Conservation (phyloP, 2,797 vertebrate species). For the Crocidura indochinensis region DNA sequence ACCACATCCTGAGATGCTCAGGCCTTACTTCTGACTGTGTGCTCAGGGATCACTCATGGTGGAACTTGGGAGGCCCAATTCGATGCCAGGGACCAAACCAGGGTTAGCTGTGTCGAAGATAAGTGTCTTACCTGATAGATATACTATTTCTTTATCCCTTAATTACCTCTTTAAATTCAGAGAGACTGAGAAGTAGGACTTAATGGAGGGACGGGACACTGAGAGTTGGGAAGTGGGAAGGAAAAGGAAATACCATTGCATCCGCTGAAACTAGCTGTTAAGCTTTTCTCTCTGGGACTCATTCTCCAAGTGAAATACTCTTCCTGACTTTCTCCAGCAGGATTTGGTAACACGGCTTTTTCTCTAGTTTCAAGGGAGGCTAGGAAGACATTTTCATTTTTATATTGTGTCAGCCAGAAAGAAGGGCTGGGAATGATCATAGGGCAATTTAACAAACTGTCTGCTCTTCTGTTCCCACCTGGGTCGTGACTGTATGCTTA, state of each 20-base stretch:
- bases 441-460: neutral
- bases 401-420: constrained; percentile 16
- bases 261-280: neutral
- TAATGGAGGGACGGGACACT: too few species aligned
- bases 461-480: too few species aligned
- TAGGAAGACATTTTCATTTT: constrained; percentile 15
- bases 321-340: constrained; percentile 38
- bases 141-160: too few species aligned
- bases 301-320: constrained; percentile 48
- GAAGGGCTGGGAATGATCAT: neutral
- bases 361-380: neutral
- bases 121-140: too few species aligned
- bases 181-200: too few species aligned
- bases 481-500: neutral
- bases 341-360: constrained; percentile 36
- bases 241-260: neutral
- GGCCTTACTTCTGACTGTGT: too few species aligned
- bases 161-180: too few species aligned
- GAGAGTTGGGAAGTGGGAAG: neutral
- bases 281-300: neutral
- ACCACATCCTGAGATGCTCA: too few species aligned
- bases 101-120: too few species aligned
- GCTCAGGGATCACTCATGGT: too few species aligned
- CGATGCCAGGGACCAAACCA: too few species aligned
- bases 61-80: too few species aligned